Conservation (phyloP, 2,797 vertebrate species). For the Tenualosa thibaudeaui region DNA sequence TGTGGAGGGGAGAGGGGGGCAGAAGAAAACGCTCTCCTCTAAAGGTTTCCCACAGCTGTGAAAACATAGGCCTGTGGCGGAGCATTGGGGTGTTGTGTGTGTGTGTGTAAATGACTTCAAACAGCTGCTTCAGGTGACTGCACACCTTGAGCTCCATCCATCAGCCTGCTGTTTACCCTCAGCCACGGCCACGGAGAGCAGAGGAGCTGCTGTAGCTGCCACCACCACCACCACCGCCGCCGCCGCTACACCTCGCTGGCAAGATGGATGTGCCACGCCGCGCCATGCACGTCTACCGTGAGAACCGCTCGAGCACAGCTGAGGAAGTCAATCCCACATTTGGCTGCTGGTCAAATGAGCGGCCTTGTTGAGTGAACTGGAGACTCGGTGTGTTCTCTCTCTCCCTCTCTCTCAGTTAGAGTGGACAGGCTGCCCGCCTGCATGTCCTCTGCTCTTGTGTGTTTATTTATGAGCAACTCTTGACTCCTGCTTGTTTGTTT, state of each 20-base stretch:
- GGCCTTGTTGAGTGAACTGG: not conserved
- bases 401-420: not conserved
- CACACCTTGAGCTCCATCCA: slow-evolving; percentile 94
- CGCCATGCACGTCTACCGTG: slow-evolving; percentile 50
- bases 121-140: slow-evolving; percentile 93
- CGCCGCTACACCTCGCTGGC: slow-evolving; percentile 55
- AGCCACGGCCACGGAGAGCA: slow-evolving; percentile 61
- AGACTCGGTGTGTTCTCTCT: not conserved
- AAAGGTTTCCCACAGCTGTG: slow-evolving; percentile 87
- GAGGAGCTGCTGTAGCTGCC: slow-evolving; percentile 29
- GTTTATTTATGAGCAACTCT: not conserved
- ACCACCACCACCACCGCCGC: slow-evolving; percentile 71
- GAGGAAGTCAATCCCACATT: not conserved
- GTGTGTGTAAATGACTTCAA: slow-evolving; percentile 79
- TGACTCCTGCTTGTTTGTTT: slow-evolving; percentile 8
- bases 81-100: not conserved
- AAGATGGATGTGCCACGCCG: slow-evolving; percentile 70
- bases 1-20: not conserved
- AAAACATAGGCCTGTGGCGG: slow-evolving; percentile 82
- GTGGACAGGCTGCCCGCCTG: not conserved
- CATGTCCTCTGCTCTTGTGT: not conserved
- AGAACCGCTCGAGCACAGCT: not conserved
- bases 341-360: not conserved
- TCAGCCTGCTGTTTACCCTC: slow-evolving; percentile 89
- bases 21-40: slow-evolving; percentile 58